A percentile compares a stretch with the other conserved stretches of the same genome.
Evolutionary conservation across 2,888 invertebrate genomes (phyloP).

Genomic region (Dermolepida albohirtum): DNA sequence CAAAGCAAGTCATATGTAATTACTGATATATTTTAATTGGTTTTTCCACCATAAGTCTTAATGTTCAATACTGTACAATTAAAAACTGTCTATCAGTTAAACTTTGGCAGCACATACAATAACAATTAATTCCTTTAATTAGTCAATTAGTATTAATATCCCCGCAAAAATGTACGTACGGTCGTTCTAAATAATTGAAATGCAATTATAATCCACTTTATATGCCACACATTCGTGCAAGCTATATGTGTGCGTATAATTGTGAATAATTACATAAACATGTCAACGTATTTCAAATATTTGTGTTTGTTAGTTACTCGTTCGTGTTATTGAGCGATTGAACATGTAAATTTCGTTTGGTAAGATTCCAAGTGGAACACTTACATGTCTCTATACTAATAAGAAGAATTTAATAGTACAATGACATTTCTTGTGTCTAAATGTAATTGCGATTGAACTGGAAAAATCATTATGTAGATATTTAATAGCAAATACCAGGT

Average conservation of each 20-base stretch:
- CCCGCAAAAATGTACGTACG: conserved; percentile 1
- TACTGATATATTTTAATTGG: conserved; percentile 5
- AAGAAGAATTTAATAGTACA: conserved; percentile 15
- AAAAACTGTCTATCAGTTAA: too few relatives aligned
- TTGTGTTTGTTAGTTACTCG: conserved; percentile 18
- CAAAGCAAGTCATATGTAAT: conserved; percentile 4
- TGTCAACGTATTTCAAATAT: conserved; percentile 23
- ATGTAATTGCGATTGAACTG: conserved; percentile 2
- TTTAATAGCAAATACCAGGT: too few relatives aligned
- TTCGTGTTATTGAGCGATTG: conserved; percentile 8
- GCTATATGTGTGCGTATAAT: neutral
- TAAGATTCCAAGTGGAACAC: conserved; percentile 13
- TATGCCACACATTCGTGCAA: neutral
- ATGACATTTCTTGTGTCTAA: conserved; percentile 11
- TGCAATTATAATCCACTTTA: conserved; percentile 9
- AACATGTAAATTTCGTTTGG: conserved; percentile 32
- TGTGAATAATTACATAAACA: conserved; percentile 29
- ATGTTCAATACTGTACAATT: too few relatives aligned
- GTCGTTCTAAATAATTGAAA: conserved; percentile 17
- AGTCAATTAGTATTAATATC: conserved; percentile 10
- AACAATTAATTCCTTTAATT: conserved; percentile 15
- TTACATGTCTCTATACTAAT: conserved; percentile 9
- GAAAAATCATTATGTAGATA: neutral
- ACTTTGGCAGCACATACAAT: neutral
- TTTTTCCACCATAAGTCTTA: neutral